Conservation (phyloP, 2,113 vertebrate species). For the Erinaceus europaeus region DNA sequence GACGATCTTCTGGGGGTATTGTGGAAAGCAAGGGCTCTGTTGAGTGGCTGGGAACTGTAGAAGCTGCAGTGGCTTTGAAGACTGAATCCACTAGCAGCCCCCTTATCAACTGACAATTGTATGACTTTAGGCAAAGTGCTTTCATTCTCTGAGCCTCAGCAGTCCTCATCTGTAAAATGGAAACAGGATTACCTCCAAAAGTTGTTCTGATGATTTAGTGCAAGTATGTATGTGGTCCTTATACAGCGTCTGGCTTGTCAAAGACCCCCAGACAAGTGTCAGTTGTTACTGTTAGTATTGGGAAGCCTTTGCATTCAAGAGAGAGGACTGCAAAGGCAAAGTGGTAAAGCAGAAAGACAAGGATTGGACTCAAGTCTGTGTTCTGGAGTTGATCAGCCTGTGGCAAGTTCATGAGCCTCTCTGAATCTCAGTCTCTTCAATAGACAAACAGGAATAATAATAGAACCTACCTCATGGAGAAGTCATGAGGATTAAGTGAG, state of each 20-base stretch:
- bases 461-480: not conserved
- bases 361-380: not conserved
- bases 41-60: not conserved
- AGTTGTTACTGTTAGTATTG: not conserved
- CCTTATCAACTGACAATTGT: not conserved
- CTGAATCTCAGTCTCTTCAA: constrained; percentile 2
- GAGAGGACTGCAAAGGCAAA: not conserved
- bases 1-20: not conserved
- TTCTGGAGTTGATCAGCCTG: not conserved
- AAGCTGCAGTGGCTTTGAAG: not conserved
- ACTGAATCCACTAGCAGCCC: not conserved
- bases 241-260: not conserved
- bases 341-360: not conserved
- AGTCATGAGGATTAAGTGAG: constrained; percentile 28
- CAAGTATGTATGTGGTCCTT: constrained; percentile 3
- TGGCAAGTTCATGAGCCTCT: not conserved
- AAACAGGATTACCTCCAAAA: not conserved
- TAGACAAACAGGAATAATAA: constrained; percentile 17
- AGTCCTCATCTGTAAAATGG: constrained; percentile 14
- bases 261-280: not conserved
- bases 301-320: not conserved
- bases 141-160: constrained; percentile 24
- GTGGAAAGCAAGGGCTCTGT: not conserved
- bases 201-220: not conserved
- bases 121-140: not conserved